Evolutionary conservation across 2,888 invertebrate species (phyloP), one percentile per base, ranked within the genome.

Genomic region (Mystacides longicornis): DNA sequence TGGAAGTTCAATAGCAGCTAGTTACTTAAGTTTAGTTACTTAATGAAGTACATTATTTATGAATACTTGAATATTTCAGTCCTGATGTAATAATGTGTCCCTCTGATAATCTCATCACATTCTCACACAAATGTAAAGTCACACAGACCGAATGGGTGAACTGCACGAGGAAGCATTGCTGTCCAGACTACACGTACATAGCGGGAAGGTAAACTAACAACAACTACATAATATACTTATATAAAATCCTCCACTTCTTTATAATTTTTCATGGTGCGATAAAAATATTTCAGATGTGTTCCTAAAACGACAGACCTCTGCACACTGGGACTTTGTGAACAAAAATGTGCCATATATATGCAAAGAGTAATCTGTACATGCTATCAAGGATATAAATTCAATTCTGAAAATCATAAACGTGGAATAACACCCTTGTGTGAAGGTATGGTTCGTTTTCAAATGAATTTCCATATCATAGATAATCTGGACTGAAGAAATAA

Each of bases 331-430:
- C 69, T 85, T 14, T 85, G 85, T 66, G 85, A 85, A 67, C 85
- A 85, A 65, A 77, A 76, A 48, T 85, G 85, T 64, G 78, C 80
- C 23, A 77, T 83, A n/a, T 79, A 77, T 51, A 73, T 79, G 16
- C 80, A 81, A 58, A 69, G 77, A 43, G 72, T 85, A 27, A 82
- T 85, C 70, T 85, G 85, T 67, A 80, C 82, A 22, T 85, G 85
- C 64, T 80, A 77, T 65, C 72, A 73, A 22, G 85, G 85, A 1
- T 85, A 81, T 68, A 74, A 71, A 62, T 84, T 83, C 69, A 75
- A 74, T 63, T 70, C 74, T 1, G 79, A 81, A 56, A 80, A 81
- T 66, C 82, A 81, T 65, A 71, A 68, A 57, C 69, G 70, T 62
- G 80, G 79, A 60, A 73, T 75, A 46, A 81, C 79, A 64, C 83